Percentiles rank a stretch among this genome's conserved stretches.
Evolutionary conservation across 2,113 vertebrate genomes (phyloP).

Genomic region (Bucco capensis): DNA sequence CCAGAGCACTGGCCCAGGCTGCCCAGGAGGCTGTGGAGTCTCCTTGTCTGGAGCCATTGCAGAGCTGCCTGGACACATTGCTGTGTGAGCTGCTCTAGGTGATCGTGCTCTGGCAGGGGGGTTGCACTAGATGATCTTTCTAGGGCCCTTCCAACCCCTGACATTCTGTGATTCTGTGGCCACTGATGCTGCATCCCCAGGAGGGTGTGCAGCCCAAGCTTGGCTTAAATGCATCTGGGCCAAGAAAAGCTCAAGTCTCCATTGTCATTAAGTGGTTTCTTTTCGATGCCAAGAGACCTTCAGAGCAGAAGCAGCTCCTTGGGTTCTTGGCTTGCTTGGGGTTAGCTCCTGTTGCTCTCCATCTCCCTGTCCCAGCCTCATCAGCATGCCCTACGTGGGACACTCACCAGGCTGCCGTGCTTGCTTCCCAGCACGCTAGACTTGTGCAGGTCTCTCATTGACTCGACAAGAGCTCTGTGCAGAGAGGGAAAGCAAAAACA

Average conservation of each 20-base stretch:
- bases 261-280: fast-evolving
- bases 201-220: background rate
- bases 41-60: too few relatives aligned
- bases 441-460: conserved; percentile 46
- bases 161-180: too few relatives aligned
- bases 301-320: background rate
- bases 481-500: conserved; percentile 31
- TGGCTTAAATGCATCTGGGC: background rate
- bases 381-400: background rate
- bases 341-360: background rate
- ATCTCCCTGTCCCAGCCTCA: background rate
- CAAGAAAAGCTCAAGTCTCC: background rate
- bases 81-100: too few relatives aligned
- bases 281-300: fast-evolving
- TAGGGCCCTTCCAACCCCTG: too few relatives aligned
- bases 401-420: conserved; percentile 46
- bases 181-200: too few relatives aligned
- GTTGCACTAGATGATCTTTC: too few relatives aligned
- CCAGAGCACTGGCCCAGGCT: too few relatives aligned
- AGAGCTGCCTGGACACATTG: too few relatives aligned
- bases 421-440: conserved; percentile 13
- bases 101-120: too few relatives aligned
- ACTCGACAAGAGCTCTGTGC: conserved; percentile 34
- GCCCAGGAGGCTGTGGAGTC: too few relatives aligned
- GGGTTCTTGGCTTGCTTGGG: background rate